Evolutionary conservation across 92 coral and sea anemone species (phyloP), one percentile per base, ranked within the genome.

Genomic region (Phymanthus crucifer): DNA sequence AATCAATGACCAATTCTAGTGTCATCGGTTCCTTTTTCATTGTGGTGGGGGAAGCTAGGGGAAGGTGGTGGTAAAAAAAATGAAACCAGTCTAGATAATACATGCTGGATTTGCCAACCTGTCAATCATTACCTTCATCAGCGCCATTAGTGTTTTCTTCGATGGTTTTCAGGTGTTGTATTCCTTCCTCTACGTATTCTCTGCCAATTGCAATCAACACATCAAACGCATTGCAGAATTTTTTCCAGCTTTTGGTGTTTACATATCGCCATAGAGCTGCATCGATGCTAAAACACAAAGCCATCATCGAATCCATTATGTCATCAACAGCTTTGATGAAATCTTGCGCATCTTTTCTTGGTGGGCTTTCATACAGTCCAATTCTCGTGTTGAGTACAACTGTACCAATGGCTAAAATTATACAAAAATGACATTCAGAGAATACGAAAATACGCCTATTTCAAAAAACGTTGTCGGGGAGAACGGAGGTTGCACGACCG

Each of bases 361-460:
- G 80, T n/a, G 91, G 85, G 16, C 75, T 71, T 2, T 88, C 64
- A 29, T 78, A 88, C 83, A 84, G 33, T 8, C 89, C 91, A 48
- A 88, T 47, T 6, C 91, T 78, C 72, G 76, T 38, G 26, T 84
- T 80, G 32, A 88, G 80, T 3, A 66, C 83, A 31, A 79, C 32
- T 6, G 91, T 43, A 3, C 89, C 91, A 40, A 84, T 84, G 10
- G 50, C 50, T 45, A 45, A 45, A 9, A 2, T 45, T 9, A 45
- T 45, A 9, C 50, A 17, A 9, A 45, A 45, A 45, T n/a, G n/a
- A n/a, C n/a, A n/a, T n/a, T n/a, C n/a, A n/a, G n/a, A n/a, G n/a
- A n/a, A n/a, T n/a, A n/a, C n/a, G n/a, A n/a, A n/a, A n/a, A n/a
- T n/a, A n/a, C n/a, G n/a, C n/a, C n/a, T n/a, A n/a, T n/a, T n/a